Base-by-base conservation (phyloP, 2,113 vertebrate species). In the Willisornis vidua region DNA sequence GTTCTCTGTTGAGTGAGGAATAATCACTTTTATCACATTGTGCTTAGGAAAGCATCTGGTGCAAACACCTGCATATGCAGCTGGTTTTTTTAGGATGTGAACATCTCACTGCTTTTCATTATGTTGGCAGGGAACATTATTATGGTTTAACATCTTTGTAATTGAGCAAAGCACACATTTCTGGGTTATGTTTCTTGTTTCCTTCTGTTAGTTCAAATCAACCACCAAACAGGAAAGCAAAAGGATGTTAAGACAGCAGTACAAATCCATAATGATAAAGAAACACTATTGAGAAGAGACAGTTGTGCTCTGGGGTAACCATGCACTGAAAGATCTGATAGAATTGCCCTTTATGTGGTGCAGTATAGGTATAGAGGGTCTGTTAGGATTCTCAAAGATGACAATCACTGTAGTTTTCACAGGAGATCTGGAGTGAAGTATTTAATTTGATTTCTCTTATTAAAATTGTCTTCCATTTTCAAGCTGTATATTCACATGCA, bases 21-120 rank as follows among this genome's bases (percentile, higher is more conserved):
- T 97, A 96, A 97, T 97, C 85, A 85, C 67, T 96, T 97, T 81
- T 94, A 95, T 91, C 93, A 66, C 91, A 57, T 59, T 90, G 66
- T 92, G 66, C 76, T 95, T 94, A 96, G 78, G 78, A 51, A 96
- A 96, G 94, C 97, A 97, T 92, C 95, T 97, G 97, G 84, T 68
- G 57, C 79, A 87, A 58, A 94, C 97, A 97, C 93, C 97, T 97
- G 96, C 90, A 89, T 65, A 41, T 95, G 81, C 97, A 97, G 95
- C 94, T 97, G 96, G 0, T 24, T 96, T 93, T 81, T 96, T 95
- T 90, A 91, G 81, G 83, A 90, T 81, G 77, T 62, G 83, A 97
- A 67, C n/a, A 79, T 95, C 88, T 94, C 84, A 37, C 81, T 76
- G 65, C 76, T 94, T 90, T 97, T 96, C 89, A 90, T 95, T 96